Evolutionary conservation across 2,113 vertebrate genomes (phyloP).

Genomic region (Leuciscus idus): DNA sequence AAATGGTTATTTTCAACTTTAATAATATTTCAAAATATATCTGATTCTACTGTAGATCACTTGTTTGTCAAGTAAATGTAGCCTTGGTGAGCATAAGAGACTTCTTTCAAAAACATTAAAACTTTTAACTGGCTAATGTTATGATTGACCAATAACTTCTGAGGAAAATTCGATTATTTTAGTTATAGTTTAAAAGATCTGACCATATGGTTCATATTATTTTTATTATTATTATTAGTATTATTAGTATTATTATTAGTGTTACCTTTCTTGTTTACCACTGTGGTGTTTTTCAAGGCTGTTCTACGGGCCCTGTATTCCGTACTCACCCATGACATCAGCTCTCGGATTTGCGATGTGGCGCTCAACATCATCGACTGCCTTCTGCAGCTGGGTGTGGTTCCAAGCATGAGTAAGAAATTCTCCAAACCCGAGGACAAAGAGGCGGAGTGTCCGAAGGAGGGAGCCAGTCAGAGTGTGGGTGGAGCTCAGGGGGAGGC

Average conservation of each 20-base stretch:
- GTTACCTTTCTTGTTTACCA: neutral
- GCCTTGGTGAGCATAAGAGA: neutral
- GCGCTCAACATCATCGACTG: slow-evolving; percentile 95
- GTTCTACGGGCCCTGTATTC: slow-evolving; percentile 92
- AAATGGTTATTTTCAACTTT: neutral
- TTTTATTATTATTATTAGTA: neutral
- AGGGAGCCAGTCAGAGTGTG: slow-evolving; percentile 77
- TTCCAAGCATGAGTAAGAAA: slow-evolving; percentile 87
- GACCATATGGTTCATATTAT: neutral
- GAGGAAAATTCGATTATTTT: neutral
- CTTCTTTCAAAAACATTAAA: neutral
- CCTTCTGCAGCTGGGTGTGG: slow-evolving; percentile 92
- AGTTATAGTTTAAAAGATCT: neutral
- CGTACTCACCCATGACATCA: slow-evolving; percentile 96
- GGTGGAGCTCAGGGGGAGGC: slow-evolving; percentile 73
- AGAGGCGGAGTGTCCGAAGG: slow-evolving; percentile 84
- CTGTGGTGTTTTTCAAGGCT: slow-evolving; percentile 75
- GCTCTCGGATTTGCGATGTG: slow-evolving; percentile 95
- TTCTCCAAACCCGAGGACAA: slow-evolving; percentile 90
- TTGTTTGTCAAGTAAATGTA: neutral
- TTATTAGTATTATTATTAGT: neutral
- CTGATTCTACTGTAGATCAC: neutral
- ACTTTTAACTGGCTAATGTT: neutral
- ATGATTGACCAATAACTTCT: neutral
- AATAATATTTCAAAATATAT: neutral